These are phyloP conservation scores for Pocota personata DNA, from an alignment of 2,888 invertebrate genomes.

Conservation along the genomic window DNA sequence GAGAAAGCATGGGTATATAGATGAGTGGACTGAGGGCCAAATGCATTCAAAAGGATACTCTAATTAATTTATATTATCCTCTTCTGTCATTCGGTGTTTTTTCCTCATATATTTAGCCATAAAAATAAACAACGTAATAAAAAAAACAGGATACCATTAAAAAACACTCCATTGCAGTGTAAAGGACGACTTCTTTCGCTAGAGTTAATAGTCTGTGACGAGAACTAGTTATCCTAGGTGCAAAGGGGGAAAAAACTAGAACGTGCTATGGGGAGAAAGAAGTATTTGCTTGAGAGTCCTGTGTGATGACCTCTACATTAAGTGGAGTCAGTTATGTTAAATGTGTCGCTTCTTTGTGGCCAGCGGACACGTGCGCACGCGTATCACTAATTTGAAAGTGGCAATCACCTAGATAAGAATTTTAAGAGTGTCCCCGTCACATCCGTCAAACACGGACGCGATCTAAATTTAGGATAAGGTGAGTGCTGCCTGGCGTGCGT, in stretches of 20 bases:
- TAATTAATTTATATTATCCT: constrained; percentile 66
- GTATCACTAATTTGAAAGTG: constrained; percentile 53
- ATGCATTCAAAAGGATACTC: constrained; percentile 54
- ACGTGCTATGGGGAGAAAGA: constrained; percentile 11
- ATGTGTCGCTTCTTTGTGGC: constrained; percentile 26
- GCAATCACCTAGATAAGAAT: constrained; percentile 54
- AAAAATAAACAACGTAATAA: constrained; percentile 66
- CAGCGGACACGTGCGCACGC: constrained; percentile 45
- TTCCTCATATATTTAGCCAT: constrained; percentile 45
- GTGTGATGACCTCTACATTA: constrained; percentile 43
- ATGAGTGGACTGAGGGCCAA: constrained; percentile 6
- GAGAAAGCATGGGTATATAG: constrained; percentile 14
- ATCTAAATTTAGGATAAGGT: constrained; percentile 55
- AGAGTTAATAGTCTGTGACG: constrained; percentile 70
- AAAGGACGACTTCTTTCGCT: constrained; percentile 23
- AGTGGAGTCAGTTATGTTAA: constrained; percentile 16
- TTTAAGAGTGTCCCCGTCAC: constrained; percentile 31
- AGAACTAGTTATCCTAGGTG: constrained; percentile 59
- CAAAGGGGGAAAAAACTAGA: neutral
- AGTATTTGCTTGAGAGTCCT: constrained; percentile 18
- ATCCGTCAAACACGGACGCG: constrained; percentile 45
- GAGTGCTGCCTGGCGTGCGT: constrained; percentile 41
- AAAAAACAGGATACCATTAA: constrained; percentile 43
- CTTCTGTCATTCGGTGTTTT: constrained; percentile 18
- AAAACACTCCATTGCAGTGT: neutral